phyloP scores from a whole-genome alignment of 2,113 vertebrate species.

The Callionymus lyra region DNA sequence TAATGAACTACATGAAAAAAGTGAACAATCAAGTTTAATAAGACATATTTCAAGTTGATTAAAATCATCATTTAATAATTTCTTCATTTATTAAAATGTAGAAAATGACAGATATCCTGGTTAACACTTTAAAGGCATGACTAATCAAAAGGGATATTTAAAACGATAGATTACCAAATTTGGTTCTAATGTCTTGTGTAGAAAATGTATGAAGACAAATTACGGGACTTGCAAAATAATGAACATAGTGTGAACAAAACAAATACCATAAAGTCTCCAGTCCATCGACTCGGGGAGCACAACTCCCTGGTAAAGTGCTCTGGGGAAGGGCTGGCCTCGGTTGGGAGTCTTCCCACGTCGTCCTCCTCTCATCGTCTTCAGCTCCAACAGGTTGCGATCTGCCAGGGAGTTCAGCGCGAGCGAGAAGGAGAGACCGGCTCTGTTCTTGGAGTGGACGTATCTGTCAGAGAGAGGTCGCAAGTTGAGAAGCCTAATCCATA shows the following conservation, averaged over 20 bases:
- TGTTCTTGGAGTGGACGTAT: conserved; percentile 73
- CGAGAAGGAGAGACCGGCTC: conserved; percentile 60
- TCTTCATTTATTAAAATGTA: no score
- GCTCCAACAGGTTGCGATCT: conserved; percentile 60
- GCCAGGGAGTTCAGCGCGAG: conserved; percentile 69
- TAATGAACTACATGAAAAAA: no score
- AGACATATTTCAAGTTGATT: no score
- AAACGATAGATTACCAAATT: no score
- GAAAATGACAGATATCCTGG: no score
- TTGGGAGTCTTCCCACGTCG: conserved; percentile 45
- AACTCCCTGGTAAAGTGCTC: conserved; percentile 28
- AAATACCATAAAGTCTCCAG: conserved; percentile 70
- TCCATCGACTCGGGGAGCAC: conserved; percentile 64
- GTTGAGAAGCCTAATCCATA: no score
- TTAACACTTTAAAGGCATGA: no score
- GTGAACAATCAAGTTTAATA: no score
- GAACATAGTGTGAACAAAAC: not conserved
- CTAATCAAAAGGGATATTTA: no score
- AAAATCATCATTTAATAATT: no score
- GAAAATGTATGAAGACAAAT: no score
- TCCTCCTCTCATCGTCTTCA: conserved; percentile 56
- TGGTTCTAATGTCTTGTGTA: no score
- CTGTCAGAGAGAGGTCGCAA: conserved; percentile 36
- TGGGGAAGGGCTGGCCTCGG: conserved; percentile 59
- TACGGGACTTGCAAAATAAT: not conserved